Evolutionary conservation across 2,888 invertebrate genomes (phyloP).

Genomic region (Rapana venosa): DNA sequence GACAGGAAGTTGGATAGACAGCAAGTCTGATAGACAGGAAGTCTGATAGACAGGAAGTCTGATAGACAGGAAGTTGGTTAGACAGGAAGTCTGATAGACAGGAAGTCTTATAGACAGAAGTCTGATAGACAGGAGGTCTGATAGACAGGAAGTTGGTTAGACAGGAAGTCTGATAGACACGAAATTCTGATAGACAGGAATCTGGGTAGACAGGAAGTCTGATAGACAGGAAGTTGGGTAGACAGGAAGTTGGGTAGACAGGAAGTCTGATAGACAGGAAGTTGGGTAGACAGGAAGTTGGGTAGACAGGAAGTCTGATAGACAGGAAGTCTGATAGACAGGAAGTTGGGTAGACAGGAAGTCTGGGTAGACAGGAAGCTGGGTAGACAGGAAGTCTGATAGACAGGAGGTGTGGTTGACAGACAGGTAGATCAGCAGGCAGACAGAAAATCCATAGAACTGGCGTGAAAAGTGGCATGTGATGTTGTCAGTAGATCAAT

Average conservation of each 20-base stretch:
- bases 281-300: background rate
- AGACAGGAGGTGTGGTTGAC: background rate
- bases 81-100: background rate
- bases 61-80: background rate
- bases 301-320: background rate
- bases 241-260: background rate
- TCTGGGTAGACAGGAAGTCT: background rate
- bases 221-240: background rate
- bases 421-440: background rate
- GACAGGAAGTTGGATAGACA: background rate
- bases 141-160: background rate
- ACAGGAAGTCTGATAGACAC: background rate
- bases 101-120: background rate
- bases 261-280: background rate
- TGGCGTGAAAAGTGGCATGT: too few relatives aligned
- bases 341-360: background rate
- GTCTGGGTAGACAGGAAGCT: background rate
- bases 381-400: background rate
- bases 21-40: background rate
- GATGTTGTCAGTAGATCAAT: too few relatives aligned
- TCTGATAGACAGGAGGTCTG: background rate
- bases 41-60: background rate
- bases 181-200: background rate
- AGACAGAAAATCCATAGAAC: too few relatives aligned
- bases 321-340: background rate